Base-by-base conservation (phyloP, 2,888 invertebrate genomes). In the Deilephila elpenor region DNA sequence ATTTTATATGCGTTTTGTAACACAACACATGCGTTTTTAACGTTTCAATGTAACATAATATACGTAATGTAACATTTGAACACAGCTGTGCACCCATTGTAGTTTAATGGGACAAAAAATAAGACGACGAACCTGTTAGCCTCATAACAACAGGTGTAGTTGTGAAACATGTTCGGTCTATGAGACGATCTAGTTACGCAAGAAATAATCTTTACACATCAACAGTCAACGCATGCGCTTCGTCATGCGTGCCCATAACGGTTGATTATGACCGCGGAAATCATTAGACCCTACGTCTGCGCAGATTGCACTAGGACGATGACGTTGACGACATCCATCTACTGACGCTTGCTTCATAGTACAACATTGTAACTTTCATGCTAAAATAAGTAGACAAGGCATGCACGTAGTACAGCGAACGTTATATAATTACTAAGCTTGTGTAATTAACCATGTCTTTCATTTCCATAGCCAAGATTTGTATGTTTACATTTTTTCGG, bases 181-280 rank as follows among this genome's bases (percentile, higher is more conserved):
- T 84, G 81, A 88, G 88, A 87, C 88, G 85, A 79, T 86, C 86
- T 86, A 86, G 90, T 94, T 93, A 90, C 88, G 91, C 88, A 93
- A 93, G 81, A 82, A 78, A 86, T 91, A 89, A 93, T 93, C 90
- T 91, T 88, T 82, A 85, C 84, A 86, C 84, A 88, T 86, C 89
- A 88, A 87, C 86, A 88, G 88, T 87, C 88, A 86, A 89, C 88
- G 89, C 87, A 84, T 87, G 87, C 84, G 80, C 82, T 80, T 77
- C 82, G 72, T 67, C 67, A 60, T 81, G 84, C 89, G 86, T 90
- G 89, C 84, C 88, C 83, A 87, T 93, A 93, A 93, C 92, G 89
- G 91, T 89, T 85, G 83, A 88, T 86, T 89, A 86, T 90, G 88
- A 89, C 88, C 88, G 86, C 89, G 90, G 88, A 90, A 91, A 88